These are phyloP conservation scores for Eulemur rubriventer DNA, from an alignment of 2,797 vertebrate species.

Conservation along the genomic window DNA sequence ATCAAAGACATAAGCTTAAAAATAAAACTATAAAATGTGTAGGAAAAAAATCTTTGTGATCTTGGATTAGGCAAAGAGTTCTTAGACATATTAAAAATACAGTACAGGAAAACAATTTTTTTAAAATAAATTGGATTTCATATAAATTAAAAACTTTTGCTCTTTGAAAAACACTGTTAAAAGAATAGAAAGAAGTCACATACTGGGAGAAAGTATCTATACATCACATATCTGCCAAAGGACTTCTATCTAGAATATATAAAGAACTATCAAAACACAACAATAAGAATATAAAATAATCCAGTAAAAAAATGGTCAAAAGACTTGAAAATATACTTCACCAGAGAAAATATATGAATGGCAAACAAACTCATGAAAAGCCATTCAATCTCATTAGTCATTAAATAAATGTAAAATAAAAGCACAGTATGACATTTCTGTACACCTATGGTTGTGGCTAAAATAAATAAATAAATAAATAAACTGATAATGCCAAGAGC, in stretches of 20 bases:
- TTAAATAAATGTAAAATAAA: slow-evolving; percentile 15
- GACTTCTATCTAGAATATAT: background rate
- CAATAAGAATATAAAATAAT: background rate
- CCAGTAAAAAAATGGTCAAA: background rate
- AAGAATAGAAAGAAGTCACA: background rate
- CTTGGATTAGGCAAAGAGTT: background rate
- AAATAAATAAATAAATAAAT: background rate
- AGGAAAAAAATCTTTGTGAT: background rate
- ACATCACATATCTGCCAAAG: background rate
- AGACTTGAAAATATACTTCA: background rate
- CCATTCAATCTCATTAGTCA: background rate
- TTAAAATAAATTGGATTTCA: background rate
- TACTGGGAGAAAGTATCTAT: background rate
- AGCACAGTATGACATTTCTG: background rate
- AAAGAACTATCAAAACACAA: background rate
- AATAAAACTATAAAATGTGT: background rate
- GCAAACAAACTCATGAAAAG: background rate
- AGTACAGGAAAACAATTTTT: background rate
- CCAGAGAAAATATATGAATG: background rate
- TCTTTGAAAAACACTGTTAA: background rate
- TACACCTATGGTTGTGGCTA: background rate
- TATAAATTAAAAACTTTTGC: background rate
- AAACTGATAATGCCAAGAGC: background rate
- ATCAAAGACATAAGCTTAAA: background rate
- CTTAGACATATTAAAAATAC: background rate